A percentile compares a stretch with the other conserved stretches of the same genome.
phyloP scores from a whole-genome alignment of 2,113 vertebrate genomes.

The Brachyhypopomus occidentalis region DNA sequence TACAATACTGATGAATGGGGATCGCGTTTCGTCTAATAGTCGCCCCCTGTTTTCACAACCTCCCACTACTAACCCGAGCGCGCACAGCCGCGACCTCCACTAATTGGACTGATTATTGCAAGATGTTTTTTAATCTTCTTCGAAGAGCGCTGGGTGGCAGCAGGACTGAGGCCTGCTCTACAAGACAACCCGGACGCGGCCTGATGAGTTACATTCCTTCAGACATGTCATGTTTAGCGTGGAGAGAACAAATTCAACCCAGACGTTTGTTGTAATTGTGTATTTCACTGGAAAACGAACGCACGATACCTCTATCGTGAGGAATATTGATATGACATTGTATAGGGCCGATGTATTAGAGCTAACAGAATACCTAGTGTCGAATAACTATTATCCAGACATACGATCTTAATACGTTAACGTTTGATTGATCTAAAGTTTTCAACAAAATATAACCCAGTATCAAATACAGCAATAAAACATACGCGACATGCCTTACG shows the following conservation, averaged over 20 bases:
- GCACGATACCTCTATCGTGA: constrained; percentile 20
- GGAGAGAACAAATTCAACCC: constrained; percentile 43
- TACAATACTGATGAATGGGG: constrained; percentile 84
- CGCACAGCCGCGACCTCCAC: constrained; percentile 84
- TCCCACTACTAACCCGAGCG: constrained; percentile 84
- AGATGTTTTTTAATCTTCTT: constrained; percentile 76
- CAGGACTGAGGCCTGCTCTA: constrained; percentile 57
- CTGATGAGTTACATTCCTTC: constrained; percentile 71
- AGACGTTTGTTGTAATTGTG: constrained; percentile 46
- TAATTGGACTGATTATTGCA: constrained; percentile 94
- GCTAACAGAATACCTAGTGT: no score
- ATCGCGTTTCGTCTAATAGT: constrained; percentile 89
- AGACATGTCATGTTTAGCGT: constrained; percentile 53
- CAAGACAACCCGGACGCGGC: constrained; percentile 61
- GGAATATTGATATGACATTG: constrained; percentile 23
- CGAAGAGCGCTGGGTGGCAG: constrained; percentile 62
- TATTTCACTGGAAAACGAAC: constrained; percentile 24
- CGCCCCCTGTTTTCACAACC: constrained; percentile 87
- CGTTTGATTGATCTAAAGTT: no score
- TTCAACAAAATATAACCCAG: no score
- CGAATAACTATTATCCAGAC: no score
- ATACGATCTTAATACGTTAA: no score
- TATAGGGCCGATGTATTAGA: no score
- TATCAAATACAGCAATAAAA: no score
- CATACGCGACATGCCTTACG: no score